Evolutionary conservation across 2,797 vertebrate genomes (phyloP).

Genomic region (Phaenicophaeus curvirostris): DNA sequence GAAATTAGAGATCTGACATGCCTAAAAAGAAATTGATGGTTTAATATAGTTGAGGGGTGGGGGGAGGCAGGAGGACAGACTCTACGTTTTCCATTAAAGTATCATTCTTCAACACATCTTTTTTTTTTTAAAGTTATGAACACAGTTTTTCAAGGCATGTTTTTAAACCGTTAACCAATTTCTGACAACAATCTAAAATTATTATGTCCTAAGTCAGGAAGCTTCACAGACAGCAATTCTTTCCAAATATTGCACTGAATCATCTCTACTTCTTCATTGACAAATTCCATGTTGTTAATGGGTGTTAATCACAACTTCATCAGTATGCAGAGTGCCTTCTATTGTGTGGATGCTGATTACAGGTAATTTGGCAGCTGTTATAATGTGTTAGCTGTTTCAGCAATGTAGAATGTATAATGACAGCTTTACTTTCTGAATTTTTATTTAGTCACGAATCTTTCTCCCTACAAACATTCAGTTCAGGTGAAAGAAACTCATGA

Average conservation of each 20-base stretch:
- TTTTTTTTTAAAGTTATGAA: background rate
- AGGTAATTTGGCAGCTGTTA: slow-evolving; percentile 62
- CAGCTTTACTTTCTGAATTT: slow-evolving; percentile 22
- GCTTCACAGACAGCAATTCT: background rate
- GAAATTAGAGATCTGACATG: background rate
- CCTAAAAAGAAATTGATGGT: background rate
- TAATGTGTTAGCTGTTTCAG: slow-evolving; percentile 37
- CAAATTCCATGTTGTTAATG: slow-evolving; percentile 33
- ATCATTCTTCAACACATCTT: background rate
- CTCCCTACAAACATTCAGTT: background rate
- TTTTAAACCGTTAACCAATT: slow-evolving; percentile 13
- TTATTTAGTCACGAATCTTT: slow-evolving; percentile 6
- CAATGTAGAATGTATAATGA: slow-evolving; percentile 26
- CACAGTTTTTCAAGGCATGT: background rate
- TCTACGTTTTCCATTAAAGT: background rate
- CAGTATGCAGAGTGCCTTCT: slow-evolving; percentile 17
- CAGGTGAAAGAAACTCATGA: background rate
- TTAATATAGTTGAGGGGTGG: background rate
- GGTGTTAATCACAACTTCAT: slow-evolving; percentile 52
- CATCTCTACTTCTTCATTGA: slow-evolving; percentile 15
- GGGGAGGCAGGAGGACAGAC: background rate
- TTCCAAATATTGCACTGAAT: background rate
- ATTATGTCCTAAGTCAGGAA: background rate
- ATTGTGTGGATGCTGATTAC: slow-evolving; percentile 59
- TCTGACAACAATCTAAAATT: slow-evolving; percentile 12